Evolutionary conservation across 2,888 invertebrate species (phyloP).

Genomic region (Zygogramma bicolorata): DNA sequence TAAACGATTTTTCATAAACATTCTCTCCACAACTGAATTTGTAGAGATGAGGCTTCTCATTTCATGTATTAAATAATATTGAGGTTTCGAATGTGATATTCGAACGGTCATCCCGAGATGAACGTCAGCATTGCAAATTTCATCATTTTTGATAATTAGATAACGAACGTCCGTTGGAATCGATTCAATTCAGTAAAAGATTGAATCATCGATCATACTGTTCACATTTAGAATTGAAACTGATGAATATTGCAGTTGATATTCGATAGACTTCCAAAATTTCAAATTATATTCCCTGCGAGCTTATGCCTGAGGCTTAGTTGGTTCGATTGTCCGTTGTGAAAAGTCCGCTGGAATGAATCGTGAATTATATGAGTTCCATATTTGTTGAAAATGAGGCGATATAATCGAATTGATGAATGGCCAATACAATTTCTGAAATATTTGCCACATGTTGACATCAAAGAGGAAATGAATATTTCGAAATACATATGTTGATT

Average conservation of each 20-base stretch:
- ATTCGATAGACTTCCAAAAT: not conserved
- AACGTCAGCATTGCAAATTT: not conserved
- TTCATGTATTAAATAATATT: too few species aligned
- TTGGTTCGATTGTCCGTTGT: not conserved
- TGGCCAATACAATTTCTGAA: too few species aligned
- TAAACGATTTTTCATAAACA: too few species aligned
- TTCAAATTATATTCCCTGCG: not conserved
- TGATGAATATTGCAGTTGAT: not conserved
- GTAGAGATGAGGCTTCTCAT: too few species aligned
- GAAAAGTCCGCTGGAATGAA: not conserved
- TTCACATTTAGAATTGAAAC: not conserved
- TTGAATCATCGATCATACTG: not conserved
- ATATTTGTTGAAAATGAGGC: too few species aligned
- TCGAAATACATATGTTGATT: too few species aligned
- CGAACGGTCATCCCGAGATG: too few species aligned
- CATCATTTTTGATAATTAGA: constrained; percentile 13
- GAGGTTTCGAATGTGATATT: too few species aligned
- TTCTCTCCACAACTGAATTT: too few species aligned
- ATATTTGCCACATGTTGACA: too few species aligned
- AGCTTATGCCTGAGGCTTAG: not conserved
- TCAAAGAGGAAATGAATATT: too few species aligned
- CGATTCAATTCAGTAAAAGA: not conserved
- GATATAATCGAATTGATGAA: too few species aligned
- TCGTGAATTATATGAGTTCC: not conserved
- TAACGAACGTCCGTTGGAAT: not conserved